These are phyloP conservation scores for Anguilla pacifica DNA, from an alignment of 2,797 vertebrate genomes.

Conservation along the genomic window DNA sequence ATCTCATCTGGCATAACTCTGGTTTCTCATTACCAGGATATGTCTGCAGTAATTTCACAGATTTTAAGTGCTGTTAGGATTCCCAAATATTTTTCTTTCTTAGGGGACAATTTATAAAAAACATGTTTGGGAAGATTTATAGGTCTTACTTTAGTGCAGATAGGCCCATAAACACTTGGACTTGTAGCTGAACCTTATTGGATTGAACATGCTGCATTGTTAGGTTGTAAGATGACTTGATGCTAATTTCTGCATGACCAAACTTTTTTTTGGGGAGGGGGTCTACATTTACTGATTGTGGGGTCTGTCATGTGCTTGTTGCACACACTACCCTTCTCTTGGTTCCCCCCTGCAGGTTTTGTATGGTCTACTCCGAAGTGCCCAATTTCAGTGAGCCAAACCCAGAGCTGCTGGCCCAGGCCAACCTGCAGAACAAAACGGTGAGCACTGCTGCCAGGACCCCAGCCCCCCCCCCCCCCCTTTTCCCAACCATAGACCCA, in stretches of 20 bases:
- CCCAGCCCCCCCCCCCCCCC: too few species aligned
- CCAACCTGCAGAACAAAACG: conserved; percentile 83
- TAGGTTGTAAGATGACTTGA: background rate
- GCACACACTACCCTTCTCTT: background rate
- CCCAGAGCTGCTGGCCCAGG: conserved; percentile 80
- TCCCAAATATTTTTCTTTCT: background rate
- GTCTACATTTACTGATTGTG: background rate
- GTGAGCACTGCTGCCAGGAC: conserved; percentile 70
- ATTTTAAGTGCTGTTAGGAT: background rate
- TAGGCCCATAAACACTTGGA: background rate
- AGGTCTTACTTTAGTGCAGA: background rate
- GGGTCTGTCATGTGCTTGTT: background rate
- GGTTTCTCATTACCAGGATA: background rate
- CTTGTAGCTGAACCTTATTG: background rate
- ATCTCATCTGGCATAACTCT: background rate
- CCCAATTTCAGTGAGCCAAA: conserved; percentile 99
- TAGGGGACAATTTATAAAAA: background rate
- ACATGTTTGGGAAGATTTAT: background rate
- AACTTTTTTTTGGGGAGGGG: background rate
- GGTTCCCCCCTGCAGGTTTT: conserved; percentile 79
- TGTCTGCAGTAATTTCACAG: background rate
- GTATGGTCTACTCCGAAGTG: conserved; percentile 98
- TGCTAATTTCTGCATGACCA: background rate
- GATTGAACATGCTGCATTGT: background rate
- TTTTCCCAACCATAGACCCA: background rate